Evolutionary conservation across 2,888 invertebrate genomes (phyloP).

Genomic region (Amblyjoppa proteus): DNA sequence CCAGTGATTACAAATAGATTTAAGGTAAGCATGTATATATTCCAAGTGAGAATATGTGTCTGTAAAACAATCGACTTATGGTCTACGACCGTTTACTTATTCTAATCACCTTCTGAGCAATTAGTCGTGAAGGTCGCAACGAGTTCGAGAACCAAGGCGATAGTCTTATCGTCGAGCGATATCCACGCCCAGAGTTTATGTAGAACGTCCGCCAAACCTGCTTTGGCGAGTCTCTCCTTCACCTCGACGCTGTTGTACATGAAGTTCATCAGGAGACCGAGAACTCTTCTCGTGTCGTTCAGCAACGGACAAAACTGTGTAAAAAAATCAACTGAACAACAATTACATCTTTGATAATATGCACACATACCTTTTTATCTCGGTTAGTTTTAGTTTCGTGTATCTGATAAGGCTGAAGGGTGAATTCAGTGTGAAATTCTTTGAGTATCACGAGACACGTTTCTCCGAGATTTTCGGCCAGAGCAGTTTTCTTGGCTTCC

Average conservation of each 20-base stretch:
- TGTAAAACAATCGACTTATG: background rate
- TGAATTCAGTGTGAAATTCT: slow-evolving; percentile 85
- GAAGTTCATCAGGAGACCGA: slow-evolving; percentile 87
- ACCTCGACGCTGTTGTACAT: slow-evolving; percentile 86
- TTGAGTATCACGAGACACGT: slow-evolving; percentile 84
- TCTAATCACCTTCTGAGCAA: slow-evolving; percentile 87
- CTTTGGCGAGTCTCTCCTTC: slow-evolving; percentile 87
- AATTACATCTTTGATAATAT: background rate
- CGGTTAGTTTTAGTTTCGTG: slow-evolving; percentile 83
- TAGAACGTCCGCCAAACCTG: slow-evolving; percentile 87
- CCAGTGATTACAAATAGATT: slow-evolving; percentile 5
- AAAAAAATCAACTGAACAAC: background rate
- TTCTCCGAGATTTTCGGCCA: slow-evolving; percentile 83
- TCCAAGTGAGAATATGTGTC: background rate
- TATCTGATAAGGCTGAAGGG: slow-evolving; percentile 85
- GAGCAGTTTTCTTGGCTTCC: slow-evolving; percentile 85
- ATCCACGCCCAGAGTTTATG: slow-evolving; percentile 90
- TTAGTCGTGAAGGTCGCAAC: slow-evolving; percentile 88
- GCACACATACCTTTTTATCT: slow-evolving; percentile 82
- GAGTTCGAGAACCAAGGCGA: slow-evolving; percentile 87
- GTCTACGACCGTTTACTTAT: background rate
- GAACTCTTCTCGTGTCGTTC: slow-evolving; percentile 86
- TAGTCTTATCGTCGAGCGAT: slow-evolving; percentile 86
- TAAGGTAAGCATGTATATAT: background rate
- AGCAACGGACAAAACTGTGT: slow-evolving; percentile 85